Base-by-base conservation (phyloP, 2,888 invertebrate species). In the Pyrgus malvae region DNA sequence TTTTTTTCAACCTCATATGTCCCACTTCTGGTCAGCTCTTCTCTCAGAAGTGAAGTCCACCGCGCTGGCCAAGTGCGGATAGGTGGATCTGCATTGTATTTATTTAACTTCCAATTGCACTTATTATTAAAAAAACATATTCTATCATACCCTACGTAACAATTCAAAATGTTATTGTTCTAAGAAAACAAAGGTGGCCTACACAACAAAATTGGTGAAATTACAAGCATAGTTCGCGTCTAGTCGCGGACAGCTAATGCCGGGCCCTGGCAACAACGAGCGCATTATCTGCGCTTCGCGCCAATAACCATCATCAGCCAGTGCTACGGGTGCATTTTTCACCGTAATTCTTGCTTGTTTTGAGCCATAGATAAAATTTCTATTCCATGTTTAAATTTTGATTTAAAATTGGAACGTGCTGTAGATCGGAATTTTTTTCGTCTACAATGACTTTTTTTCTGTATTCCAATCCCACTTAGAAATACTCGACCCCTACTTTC, bases 271-370 rank as follows among this genome's bases (percentile, higher is more conserved):
- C 25, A 46, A 46, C 46, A 55, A 55, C 48, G 21, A 55, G 48
- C 48, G 49, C 57, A 64, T 56, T 61, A 65, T 67, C 64, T 62
- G 48, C 57, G 60, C 61, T 57, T 42, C 35, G 55, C 49, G 33
- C 68, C 73, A 82, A 83, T 83, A 77, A 76, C 83, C 74, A 74
- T 82, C 74, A 83, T 83, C 79, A 80, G 48, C 27, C 31, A 48
- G 55, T 65, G 63, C 61, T 61, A 64, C 76, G 76, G 78, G 76
- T 78, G 77, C 72, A 71, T 65, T 63, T 57, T 55, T 57, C 57
- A 35, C 62, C 51, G 27, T 55, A 48, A 56, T 54, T 55, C 31
- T 53, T 55, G 57, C 58, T 63, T 61, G 61, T 63, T 61, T 63
- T 59, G 55, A 38, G 16, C 33, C 11, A 44, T 11, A 49, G 51